Evolutionary conservation across 2,888 invertebrate genomes (phyloP).

Genomic region (Meganola albula): DNA sequence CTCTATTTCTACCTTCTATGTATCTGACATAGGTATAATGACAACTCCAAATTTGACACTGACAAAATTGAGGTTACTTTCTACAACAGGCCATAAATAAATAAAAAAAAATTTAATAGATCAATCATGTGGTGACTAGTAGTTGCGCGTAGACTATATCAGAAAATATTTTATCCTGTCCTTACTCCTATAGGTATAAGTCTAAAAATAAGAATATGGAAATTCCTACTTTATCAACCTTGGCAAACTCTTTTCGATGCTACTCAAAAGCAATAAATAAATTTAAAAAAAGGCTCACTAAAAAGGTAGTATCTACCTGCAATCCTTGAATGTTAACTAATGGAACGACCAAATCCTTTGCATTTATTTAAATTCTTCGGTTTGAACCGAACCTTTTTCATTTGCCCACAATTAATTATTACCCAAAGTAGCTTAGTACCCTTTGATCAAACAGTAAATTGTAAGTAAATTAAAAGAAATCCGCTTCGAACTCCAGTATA

Average conservation of each 20-base stretch:
- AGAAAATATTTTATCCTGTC: background rate
- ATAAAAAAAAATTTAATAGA: no score
- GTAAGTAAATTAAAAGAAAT: conserved; percentile 35
- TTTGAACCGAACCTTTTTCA: conserved; percentile 21
- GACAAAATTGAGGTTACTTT: no score
- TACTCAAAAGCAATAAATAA: no score
- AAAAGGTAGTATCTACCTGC: conserved; percentile 20
- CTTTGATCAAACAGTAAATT: conserved; percentile 21
- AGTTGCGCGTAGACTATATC: no score
- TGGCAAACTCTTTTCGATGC: no score
- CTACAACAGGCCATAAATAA: no score
- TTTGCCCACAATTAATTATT: conserved; percentile 26
- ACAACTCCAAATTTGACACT: no score
- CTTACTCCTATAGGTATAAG: background rate
- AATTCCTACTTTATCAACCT: no score
- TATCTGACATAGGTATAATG: no score
- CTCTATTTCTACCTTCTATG: no score
- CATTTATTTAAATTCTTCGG: conserved; percentile 17
- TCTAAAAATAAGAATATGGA: conserved; percentile 3
- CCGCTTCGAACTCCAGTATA: conserved; percentile 40
- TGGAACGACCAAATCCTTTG: conserved; percentile 23
- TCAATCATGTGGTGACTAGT: no score
- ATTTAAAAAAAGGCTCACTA: conserved; percentile 13
- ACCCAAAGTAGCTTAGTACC: conserved; percentile 23
- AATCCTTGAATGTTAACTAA: conserved; percentile 15